These are phyloP conservation scores for Turritopsis rubra DNA, from an alignment of 30 jellyfish, hydroid and myxozoan species.

Conservation along the genomic window DNA sequence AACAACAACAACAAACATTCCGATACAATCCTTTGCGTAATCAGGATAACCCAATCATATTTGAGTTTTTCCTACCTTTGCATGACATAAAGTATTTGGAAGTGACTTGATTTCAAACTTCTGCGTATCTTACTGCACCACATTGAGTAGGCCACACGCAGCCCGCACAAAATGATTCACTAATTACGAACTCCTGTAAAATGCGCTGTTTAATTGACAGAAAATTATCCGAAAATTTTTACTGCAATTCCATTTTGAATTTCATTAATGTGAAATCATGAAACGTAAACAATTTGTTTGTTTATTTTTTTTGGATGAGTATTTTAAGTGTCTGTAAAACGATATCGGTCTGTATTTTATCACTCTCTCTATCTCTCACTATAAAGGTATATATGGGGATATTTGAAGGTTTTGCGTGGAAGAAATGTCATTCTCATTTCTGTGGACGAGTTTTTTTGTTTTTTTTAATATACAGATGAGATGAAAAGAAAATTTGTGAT, in stretches of 20 bases:
- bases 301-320: neutral
- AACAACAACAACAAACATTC: neutral
- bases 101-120: neutral
- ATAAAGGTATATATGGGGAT: too few relatives aligned
- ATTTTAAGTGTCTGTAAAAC: neutral
- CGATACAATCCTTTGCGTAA: neutral
- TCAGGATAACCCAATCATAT: neutral
- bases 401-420: too few relatives aligned
- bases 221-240: neutral
- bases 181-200: neutral
- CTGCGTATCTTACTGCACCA: neutral
- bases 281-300: neutral
- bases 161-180: neutral
- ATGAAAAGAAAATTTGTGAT: too few relatives aligned
- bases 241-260: neutral
- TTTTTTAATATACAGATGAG: too few relatives aligned
- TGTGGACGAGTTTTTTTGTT: too few relatives aligned
- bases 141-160: neutral
- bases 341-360: too few relatives aligned
- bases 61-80: neutral
- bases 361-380: too few relatives aligned
- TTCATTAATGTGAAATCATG: neutral
- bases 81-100: neutral
- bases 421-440: too few relatives aligned
- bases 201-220: neutral